phyloP scores from a whole-genome alignment of 2,113 vertebrate species.

The Grantiella picta region DNA sequence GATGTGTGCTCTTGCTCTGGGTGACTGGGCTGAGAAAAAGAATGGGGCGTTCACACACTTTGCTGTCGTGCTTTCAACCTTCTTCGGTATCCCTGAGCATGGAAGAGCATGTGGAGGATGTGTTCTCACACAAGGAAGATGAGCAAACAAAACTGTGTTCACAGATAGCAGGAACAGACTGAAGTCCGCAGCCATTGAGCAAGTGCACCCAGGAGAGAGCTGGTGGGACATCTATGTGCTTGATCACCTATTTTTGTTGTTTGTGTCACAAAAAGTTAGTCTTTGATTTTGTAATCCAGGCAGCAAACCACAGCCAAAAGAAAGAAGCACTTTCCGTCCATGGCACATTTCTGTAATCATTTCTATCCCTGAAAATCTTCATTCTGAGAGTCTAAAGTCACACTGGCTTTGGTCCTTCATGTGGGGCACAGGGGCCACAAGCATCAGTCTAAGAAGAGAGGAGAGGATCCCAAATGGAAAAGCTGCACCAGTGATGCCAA shows the following conservation, averaged over 20 bases:
- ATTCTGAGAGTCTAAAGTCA: neutral
- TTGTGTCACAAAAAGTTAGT: neutral
- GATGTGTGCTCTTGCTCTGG: too few species aligned
- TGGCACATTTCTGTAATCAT: neutral
- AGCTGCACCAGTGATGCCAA: neutral
- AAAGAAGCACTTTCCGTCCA: neutral
- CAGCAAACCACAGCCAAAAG: neutral
- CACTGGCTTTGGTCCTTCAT: neutral
- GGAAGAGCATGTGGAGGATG: neutral
- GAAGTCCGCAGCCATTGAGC: neutral
- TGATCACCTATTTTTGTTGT: neutral
- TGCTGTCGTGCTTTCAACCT: neutral
- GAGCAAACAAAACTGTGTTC: neutral
- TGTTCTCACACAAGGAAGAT: neutral
- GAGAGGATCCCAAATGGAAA: neutral
- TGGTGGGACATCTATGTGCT: too few species aligned
- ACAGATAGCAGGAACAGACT: neutral
- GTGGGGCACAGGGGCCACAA: neutral
- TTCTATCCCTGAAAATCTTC: neutral
- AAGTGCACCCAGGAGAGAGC: neutral
- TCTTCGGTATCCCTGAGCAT: neutral
- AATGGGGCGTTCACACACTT: neutral
- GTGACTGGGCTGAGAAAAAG: neutral
- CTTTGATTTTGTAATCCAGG: neutral
- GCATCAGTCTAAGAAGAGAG: neutral